Conservation (phyloP, 2,113 vertebrate genomes). For the Enhydra lutris region DNA sequence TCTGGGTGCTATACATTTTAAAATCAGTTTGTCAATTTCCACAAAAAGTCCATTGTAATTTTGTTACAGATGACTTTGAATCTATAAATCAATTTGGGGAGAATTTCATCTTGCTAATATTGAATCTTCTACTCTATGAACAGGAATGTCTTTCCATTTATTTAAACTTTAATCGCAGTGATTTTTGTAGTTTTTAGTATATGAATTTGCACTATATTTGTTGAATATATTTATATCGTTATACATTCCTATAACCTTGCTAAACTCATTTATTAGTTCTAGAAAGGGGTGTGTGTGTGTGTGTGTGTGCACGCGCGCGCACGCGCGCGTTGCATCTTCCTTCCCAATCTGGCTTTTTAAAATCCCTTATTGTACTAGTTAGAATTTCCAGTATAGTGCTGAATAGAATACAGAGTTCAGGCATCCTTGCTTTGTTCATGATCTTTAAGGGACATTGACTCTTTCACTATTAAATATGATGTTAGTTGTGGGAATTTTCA, state of each 20-base stretch:
- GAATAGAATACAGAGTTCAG: neutral
- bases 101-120: neutral
- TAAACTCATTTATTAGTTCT: neutral
- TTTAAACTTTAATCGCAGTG: neutral
- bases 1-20: neutral
- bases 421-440: neutral
- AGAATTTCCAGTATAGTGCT: neutral
- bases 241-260: neutral
- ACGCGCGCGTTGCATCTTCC: neutral
- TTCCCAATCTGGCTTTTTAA: neutral
- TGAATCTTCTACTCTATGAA: neutral
- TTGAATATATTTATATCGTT: neutral
- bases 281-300: neutral
- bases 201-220: neutral
- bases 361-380: neutral
- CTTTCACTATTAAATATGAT: neutral
- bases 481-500: neutral
- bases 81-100: neutral
- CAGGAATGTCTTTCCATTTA: neutral
- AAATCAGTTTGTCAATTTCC: neutral
- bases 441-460: neutral
- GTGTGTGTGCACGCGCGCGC: accelerated
- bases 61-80: neutral
- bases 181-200: neutral
- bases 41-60: neutral